Percentiles rank a stretch among this genome's conserved stretches.
Conservation (phyloP, 2,888 invertebrate species). For the Sycophila texana region DNA sequence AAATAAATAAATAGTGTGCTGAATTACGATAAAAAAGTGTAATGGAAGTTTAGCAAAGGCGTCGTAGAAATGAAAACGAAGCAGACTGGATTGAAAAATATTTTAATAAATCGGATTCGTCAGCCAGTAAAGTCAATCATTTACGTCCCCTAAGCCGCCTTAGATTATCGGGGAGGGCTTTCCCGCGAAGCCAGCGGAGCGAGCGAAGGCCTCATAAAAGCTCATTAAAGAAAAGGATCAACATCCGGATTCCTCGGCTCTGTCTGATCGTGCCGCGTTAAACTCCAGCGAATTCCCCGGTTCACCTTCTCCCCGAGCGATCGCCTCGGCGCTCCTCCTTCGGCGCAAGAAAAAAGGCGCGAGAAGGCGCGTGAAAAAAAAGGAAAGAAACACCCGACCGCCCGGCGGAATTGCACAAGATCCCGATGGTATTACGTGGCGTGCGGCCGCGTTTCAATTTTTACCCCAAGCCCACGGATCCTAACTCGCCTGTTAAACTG, state of each 20-base stretch:
- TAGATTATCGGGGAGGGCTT: slow-evolving; percentile 31
- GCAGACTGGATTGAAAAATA: background rate
- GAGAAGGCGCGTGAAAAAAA: background rate
- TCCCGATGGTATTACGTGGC: slow-evolving; percentile 7
- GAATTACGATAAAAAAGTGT: background rate
- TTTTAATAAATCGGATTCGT: slow-evolving; percentile 8
- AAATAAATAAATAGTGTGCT: background rate
- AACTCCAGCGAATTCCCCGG: background rate
- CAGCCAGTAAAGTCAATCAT: background rate
- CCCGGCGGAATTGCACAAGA: background rate
- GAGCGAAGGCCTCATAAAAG: slow-evolving; percentile 24
- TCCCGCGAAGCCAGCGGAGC: background rate
- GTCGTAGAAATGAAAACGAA: too few relatives aligned
- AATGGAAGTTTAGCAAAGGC: too few relatives aligned
- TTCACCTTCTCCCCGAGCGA: background rate
- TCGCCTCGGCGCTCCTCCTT: background rate
- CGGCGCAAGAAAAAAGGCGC: background rate
- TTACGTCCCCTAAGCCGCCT: background rate
- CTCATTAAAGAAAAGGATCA: slow-evolving; percentile 43
- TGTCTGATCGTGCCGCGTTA: slow-evolving; percentile 27
- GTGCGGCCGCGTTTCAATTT: slow-evolving; percentile 21
- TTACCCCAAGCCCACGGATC: slow-evolving; percentile 6
- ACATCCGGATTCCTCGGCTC: slow-evolving; percentile 36
- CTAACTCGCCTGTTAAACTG: slow-evolving; percentile 36
- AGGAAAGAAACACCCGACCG: background rate